Evolutionary conservation across 2,888 invertebrate genomes (phyloP).

Genomic region (Cyclophora punctaria): DNA sequence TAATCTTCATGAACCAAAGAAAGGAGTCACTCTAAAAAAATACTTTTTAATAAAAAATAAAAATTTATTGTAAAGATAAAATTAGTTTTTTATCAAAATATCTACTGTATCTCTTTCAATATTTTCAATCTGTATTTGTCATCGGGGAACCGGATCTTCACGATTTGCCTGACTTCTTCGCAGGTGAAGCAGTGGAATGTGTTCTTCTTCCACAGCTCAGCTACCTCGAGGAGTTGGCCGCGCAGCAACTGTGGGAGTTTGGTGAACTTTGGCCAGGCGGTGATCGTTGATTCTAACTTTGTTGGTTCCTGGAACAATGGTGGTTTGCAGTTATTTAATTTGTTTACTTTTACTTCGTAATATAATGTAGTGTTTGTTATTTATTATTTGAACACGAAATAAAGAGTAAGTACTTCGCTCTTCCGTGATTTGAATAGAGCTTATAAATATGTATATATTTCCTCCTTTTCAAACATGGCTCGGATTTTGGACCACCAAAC

Average conservation of each 20-base stretch:
- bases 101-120: conserved; percentile 64
- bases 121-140: conserved; percentile 57
- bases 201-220: conserved; percentile 47
- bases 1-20: too few species aligned
- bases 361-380: too few species aligned
- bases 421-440: too few species aligned
- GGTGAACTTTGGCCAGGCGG: conserved; percentile 51
- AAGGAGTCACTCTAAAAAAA: conserved; percentile 1
- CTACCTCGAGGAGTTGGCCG: conserved; percentile 55
- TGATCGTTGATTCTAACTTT: conserved; percentile 44
- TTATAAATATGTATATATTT: too few species aligned
- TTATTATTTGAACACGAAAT: too few species aligned
- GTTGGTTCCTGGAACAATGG: conserved; percentile 38
- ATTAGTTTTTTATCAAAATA: background rate
- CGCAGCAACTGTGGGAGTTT: conserved; percentile 49
- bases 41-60: conserved; percentile 1
- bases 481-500: too few species aligned
- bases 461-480: too few species aligned
- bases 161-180: conserved; percentile 59
- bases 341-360: too few species aligned
- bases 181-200: conserved; percentile 44
- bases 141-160: conserved; percentile 64
- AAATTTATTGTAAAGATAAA: too few species aligned
- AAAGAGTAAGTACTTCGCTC: too few species aligned
- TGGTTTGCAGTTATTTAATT: too few species aligned